phyloP scores from a whole-genome alignment of 2,797 vertebrate genomes.

The Cynodonichthys magdalenae region DNA sequence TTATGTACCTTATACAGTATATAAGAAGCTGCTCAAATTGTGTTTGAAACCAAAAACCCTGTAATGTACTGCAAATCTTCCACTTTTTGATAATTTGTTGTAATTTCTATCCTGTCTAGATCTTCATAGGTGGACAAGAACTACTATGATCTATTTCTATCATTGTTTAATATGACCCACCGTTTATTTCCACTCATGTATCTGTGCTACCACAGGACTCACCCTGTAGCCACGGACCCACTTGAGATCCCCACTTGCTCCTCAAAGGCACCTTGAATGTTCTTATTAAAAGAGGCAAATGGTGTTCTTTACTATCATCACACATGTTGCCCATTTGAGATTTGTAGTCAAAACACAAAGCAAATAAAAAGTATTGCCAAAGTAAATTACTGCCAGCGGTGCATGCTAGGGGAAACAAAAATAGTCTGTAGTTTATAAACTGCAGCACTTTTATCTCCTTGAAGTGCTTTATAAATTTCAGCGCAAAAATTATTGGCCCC shows the following conservation, averaged over 20 bases:
- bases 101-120: background rate
- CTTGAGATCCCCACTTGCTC: conserved; percentile 12
- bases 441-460: conserved; percentile 34
- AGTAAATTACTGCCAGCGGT: conserved; percentile 33
- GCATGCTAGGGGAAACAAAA: conserved; percentile 6
- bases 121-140: background rate
- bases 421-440: conserved; percentile 26
- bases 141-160: background rate
- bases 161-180: background rate
- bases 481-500: conserved; percentile 45
- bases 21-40: background rate
- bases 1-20: too few relatives aligned
- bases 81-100: background rate
- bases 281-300: background rate
- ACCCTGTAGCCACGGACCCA: background rate
- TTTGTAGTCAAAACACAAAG: conserved; percentile 23
- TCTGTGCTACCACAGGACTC: background rate
- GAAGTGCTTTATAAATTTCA: conserved; percentile 39
- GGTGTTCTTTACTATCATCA: conserved; percentile 17
- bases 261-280: conserved; percentile 39
- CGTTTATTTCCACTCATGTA: background rate
- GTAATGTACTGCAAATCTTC: background rate
- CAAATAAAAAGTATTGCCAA: conserved; percentile 35
- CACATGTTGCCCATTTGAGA: conserved; percentile 19
- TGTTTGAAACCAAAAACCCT: background rate